phyloP scores from a whole-genome alignment of 2,888 invertebrate genomes.

The Deroplatys truncata region DNA sequence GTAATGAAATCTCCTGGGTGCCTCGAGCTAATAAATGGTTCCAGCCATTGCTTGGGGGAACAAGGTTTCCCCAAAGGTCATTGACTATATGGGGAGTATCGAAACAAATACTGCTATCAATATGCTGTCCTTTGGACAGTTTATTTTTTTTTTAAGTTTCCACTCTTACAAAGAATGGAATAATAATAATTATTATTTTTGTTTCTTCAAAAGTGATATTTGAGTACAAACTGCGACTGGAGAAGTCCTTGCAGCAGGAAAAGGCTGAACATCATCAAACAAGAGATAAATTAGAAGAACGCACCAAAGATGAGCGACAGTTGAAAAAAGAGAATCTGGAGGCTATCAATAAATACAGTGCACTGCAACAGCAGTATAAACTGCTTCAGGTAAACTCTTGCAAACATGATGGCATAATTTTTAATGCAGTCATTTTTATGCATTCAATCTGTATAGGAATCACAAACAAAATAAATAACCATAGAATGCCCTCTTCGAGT shows the following conservation, averaged over 20 bases:
- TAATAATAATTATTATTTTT: background rate
- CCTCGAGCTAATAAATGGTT: too few species aligned
- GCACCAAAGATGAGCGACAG: conserved; percentile 48
- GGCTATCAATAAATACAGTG: conserved; percentile 50
- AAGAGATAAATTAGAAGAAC: conserved; percentile 48
- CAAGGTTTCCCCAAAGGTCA: too few species aligned
- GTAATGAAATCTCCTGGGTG: too few species aligned
- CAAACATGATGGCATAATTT: background rate
- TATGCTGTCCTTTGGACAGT: too few species aligned
- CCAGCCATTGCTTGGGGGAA: too few species aligned
- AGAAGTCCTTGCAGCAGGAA: conserved; percentile 54
- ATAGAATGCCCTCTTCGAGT: background rate
- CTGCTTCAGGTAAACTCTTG: conserved; percentile 43
- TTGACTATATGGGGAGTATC: too few species aligned
- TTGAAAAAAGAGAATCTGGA: conserved; percentile 50
- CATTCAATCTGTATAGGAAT: background rate
- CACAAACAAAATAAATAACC: background rate
- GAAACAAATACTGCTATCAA: too few species aligned
- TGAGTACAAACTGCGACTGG: conserved; percentile 54
- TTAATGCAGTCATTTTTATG: background rate
- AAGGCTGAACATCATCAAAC: conserved; percentile 52
- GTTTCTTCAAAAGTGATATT: conserved; percentile 48
- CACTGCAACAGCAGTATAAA: conserved; percentile 54
- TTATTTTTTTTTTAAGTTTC: too few species aligned
- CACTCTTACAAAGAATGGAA: too few species aligned